Base-by-base conservation (phyloP, 2,888 invertebrate species). In the Cataglyphis albicans region DNA sequence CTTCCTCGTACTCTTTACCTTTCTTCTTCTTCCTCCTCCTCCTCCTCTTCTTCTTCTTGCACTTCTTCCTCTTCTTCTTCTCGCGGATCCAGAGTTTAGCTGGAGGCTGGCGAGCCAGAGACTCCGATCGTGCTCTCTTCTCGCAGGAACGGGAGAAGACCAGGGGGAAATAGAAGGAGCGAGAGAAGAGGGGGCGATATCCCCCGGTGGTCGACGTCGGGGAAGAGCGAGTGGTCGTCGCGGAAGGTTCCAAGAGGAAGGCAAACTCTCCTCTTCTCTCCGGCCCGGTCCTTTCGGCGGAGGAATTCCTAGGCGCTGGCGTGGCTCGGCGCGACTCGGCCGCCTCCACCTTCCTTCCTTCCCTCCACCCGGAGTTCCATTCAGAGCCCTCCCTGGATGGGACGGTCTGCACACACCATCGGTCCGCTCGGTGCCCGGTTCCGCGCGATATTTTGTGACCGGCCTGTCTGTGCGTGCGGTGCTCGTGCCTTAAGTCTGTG, bases 351-450 rank as follows among this genome's bases (percentile, higher is more conserved):
- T 90, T 90, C 87, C 89, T 90, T 90, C 87, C 88, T 90, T 90
- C 90, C 88, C 89, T 91, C 85, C 87, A 86, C 84, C 88, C 84
- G 90, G 44, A 88, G 91, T 93, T 93, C 92, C 93, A 93, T 93
- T 92, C 92, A 93, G 92, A 92, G 93, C 92, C 93, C 93, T 93
- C 92, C 93, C 93, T 92, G 94, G 93, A 94, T 93, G 94, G 94
- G 93, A 94, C 92, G 92, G 90, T 91, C 91, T 91, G 90, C 92
- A 90, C 85, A 90, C 85, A 90, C 89, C 92, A 70, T 80, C 78
- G 59, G 91, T 91, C 91, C 87, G 86, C 91, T 92, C 90, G 89
- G 88, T 90, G 90, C 92, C 93, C 91, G 91, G 91, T 91, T 91
- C 91, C 91, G 91, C 92, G 91, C 91, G 92, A 91, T 91, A 92